Percentiles rank a stretch among this genome's conserved stretches.
Evolutionary conservation across 2,113 vertebrate species (phyloP).

Genomic region (Saguinus imperator): DNA sequence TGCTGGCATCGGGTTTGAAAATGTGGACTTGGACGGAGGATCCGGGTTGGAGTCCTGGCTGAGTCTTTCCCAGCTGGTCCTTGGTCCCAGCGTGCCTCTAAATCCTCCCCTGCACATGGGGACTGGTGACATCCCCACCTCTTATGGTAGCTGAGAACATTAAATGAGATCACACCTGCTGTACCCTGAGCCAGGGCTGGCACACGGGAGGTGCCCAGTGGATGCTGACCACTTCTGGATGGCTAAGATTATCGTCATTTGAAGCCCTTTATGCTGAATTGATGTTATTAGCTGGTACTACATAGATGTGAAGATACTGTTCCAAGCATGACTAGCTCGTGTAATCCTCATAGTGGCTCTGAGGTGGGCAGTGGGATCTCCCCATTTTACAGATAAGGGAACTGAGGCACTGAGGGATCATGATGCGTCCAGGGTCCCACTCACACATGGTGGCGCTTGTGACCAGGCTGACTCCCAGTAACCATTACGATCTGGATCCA

Average conservation of each 20-base stretch:
- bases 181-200: background rate
- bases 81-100: conserved; percentile 46
- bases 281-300: rapidly evolving
- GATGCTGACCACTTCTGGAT: rapidly evolving
- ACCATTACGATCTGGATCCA: background rate
- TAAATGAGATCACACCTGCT: rapidly evolving
- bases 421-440: too few relatives aligned
- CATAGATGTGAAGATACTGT: background rate
- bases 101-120: background rate
- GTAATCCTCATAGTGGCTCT: background rate
- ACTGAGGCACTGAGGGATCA: background rate
- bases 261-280: background rate
- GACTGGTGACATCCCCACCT: conserved; percentile 37
- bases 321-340: background rate
- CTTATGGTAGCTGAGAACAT: background rate
- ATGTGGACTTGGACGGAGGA: background rate
- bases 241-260: rapidly evolving
- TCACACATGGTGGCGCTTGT: background rate
- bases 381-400: background rate
- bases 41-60: conserved; percentile 34
- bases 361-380: background rate
- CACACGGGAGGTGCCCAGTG: background rate
- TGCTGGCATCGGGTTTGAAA: background rate
- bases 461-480: background rate
- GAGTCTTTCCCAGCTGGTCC: background rate